phyloP scores from a whole-genome alignment of 1,140 invertebrate genomes.

The Diprion similis region DNA sequence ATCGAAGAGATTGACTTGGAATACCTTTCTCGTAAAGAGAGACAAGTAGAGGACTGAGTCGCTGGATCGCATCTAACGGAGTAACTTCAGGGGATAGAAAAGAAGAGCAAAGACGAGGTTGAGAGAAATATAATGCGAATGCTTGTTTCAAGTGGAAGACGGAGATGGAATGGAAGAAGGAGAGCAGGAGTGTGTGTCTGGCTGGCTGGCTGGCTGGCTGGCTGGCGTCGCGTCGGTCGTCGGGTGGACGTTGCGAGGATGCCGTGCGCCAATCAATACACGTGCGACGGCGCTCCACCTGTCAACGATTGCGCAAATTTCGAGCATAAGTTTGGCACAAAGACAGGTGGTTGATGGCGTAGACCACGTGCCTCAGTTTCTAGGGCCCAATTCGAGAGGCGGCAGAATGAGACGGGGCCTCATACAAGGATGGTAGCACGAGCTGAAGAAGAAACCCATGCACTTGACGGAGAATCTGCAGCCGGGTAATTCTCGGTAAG shows the following conservation, averaged over 20 bases:
- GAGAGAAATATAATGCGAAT: too few relatives aligned
- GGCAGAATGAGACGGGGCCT: too few relatives aligned
- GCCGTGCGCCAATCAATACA: slow-evolving; percentile 50
- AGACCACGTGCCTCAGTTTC: background rate
- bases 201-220: background rate
- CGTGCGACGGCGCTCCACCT: slow-evolving; percentile 48
- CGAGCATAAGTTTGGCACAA: slow-evolving; percentile 31
- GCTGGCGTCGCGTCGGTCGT: slow-evolving; percentile 7
- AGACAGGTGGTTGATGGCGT: background rate
- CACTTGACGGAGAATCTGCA: too few relatives aligned
- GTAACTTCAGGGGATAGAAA: slow-evolving; percentile 15
- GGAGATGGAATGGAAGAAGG: background rate
- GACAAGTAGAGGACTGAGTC: too few relatives aligned
- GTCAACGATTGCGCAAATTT: slow-evolving; percentile 42
- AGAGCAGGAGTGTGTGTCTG: background rate
- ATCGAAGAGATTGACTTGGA: too few relatives aligned
- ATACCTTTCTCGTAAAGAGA: too few relatives aligned
- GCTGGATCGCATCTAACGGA: background rate
- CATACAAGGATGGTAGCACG: too few relatives aligned
- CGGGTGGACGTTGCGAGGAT: slow-evolving; percentile 33
- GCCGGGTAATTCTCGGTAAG: too few relatives aligned
- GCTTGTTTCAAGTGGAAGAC: background rate
- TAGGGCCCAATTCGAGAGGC: too few relatives aligned
- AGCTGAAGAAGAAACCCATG: too few relatives aligned
- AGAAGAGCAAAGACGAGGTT: slow-evolving; percentile 22